phyloP scores from a whole-genome alignment of 1,140 invertebrate genomes.

The Bicyclus anynana region DNA sequence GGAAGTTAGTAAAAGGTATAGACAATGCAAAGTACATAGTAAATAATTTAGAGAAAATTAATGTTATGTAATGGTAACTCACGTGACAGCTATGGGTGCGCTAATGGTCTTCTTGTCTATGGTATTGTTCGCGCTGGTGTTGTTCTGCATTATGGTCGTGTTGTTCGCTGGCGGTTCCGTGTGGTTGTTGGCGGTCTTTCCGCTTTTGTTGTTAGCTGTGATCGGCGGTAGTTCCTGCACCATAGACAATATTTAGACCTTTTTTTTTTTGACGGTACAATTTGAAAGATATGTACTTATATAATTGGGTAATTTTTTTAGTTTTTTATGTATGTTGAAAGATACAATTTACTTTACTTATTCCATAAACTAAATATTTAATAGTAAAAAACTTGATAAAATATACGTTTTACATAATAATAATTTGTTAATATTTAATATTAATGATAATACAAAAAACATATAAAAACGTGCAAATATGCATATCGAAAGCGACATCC shows the following conservation, averaged over 20 bases:
- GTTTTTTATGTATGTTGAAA: too few species aligned
- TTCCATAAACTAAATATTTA: neutral
- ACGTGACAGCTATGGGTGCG: conserved; percentile 69
- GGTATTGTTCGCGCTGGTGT: conserved; percentile 70
- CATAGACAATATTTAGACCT: neutral
- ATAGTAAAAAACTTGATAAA: neutral
- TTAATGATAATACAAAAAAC: conserved; percentile 15
- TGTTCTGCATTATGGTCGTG: conserved; percentile 40
- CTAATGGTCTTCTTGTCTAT: conserved; percentile 70
- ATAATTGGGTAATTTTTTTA: too few species aligned
- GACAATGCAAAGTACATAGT: too few species aligned
- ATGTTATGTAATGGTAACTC: too few species aligned
- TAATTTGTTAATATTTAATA: neutral
- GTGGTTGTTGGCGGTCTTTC: conserved; percentile 48
- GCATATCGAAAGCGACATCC: conserved; percentile 65
- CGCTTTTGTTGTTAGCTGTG: conserved; percentile 75
- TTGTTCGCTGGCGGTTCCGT: conserved; percentile 35
- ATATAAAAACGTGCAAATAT: conserved; percentile 57
- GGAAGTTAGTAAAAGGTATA: too few species aligned
- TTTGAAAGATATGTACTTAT: too few species aligned
- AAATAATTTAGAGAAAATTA: too few species aligned
- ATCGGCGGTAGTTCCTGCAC: conserved; percentile 65
- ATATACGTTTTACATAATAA: conserved; percentile 1
- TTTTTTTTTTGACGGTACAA: conserved; percentile 2
- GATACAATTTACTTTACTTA: too few species aligned